Base-by-base conservation (phyloP, 2,113 vertebrate species). In the Malaclemys terrapin region DNA sequence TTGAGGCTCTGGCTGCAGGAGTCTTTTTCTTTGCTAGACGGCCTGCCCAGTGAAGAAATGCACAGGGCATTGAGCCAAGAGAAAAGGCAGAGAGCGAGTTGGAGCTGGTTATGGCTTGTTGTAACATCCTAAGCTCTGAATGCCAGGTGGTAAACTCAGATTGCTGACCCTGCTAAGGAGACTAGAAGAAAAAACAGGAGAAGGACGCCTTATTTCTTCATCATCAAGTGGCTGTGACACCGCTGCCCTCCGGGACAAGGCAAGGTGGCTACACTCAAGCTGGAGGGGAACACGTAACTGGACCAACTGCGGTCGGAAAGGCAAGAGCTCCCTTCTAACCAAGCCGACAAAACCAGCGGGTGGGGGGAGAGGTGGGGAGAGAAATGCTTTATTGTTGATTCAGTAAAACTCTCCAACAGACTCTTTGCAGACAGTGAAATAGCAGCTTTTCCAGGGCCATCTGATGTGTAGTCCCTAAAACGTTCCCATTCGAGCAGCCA, bases 361-460 rank as follows among this genome's bases (percentile, higher is more conserved):
- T 52, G 65, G 75, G 81, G 87, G 0, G 13, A 19, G 52, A 52
- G 27, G 12, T 6, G 1, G 87, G 88, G 78, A 93, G 54, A 97
- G 29, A 94, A 88, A 95, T 65, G 79, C 42, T 92, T 95, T 92
- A 94, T 91, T 87, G 82, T 93, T 89, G 81, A 94, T n/a, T 75
- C 92, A 88, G 89, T 13, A 93, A 90, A 93, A 95, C 81, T 92
- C 82, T 57, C 50, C 89, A 86, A n/a, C 82, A 59, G n/a, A 72
- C 92, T 31, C 87, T 93, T 69, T 75, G 80, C 75, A 89, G 88
- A 93, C 57, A 31, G 81, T 42, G 42, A 92, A 95, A 85, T 54
- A 88, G 79, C 89, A 96, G 92, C 79, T 97, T 93, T 88, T 80
- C 90, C 90, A 79, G 80, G 89, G 24, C 10, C 82, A 56, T 83